Conservation (phyloP, 2,113 vertebrate genomes). For the Anas platyrhynchos region DNA sequence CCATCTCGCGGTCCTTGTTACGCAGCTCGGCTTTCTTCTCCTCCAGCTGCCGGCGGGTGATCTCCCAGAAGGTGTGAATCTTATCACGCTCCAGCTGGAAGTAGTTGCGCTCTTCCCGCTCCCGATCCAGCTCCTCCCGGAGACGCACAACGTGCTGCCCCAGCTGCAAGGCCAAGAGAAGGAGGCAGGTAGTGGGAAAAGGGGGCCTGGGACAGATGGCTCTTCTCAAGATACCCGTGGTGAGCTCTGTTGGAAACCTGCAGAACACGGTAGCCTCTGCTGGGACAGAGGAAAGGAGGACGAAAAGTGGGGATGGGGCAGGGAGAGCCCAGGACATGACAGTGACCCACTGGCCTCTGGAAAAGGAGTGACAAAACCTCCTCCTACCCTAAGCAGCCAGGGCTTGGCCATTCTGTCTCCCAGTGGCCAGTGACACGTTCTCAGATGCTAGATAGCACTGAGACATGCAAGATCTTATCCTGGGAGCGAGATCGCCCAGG, state of each 20-base stretch:
- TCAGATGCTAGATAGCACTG: not conserved
- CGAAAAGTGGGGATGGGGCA: not conserved
- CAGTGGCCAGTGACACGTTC: not conserved
- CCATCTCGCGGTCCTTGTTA: conserved; percentile 85
- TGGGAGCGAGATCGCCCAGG: not conserved
- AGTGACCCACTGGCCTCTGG: not conserved
- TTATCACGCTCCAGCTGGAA: conserved; percentile 92
- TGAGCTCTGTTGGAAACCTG: rapidly evolving
- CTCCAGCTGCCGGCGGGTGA: conserved; percentile 84
- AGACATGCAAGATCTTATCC: not conserved
- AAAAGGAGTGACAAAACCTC: not conserved
- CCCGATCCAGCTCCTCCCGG: conserved; percentile 88
- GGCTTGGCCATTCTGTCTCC: rapidly evolving
- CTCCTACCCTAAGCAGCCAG: not conserved
- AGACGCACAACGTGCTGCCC: conserved; percentile 82
- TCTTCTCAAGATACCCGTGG: not conserved
- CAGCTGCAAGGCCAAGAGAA: conserved; percentile 72
- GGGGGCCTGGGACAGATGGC: rapidly evolving
- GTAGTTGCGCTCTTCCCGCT: conserved; percentile 91
- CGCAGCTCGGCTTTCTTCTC: conserved; percentile 84
- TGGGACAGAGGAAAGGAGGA: not conserved
- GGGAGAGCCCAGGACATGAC: not conserved
- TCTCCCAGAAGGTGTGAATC: conserved; percentile 88
- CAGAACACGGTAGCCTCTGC: not conserved
- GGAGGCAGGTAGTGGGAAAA: not conserved